phyloP scores from a whole-genome alignment of 2,888 invertebrate species.

The Agrotis clavis region DNA sequence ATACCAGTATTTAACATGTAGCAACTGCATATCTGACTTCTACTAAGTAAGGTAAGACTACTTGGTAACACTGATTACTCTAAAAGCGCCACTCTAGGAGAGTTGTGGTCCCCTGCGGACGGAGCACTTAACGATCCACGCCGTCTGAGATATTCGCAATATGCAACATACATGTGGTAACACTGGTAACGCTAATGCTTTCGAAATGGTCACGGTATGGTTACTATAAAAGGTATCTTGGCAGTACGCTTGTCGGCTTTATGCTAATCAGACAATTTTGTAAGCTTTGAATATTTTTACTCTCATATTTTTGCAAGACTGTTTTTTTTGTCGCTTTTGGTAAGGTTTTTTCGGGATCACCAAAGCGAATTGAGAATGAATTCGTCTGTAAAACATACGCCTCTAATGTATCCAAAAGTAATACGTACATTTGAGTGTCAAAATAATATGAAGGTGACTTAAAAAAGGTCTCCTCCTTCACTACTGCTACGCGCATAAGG shows the following conservation, averaged over 20 bases:
- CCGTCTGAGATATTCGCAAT: conserved; percentile 21
- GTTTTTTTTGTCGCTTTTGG: not conserved
- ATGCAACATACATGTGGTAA: conserved; percentile 26
- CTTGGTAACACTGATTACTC: conserved; percentile 1
- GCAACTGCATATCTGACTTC: not conserved
- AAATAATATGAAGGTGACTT: too few species aligned
- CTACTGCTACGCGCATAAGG: too few species aligned
- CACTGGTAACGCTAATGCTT: conserved; percentile 29
- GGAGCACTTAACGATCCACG: conserved; percentile 23
- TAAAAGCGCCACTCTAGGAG: conserved; percentile 8
- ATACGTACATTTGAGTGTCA: too few species aligned
- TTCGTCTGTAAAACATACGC: too few species aligned
- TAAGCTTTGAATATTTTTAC: conserved; percentile 10
- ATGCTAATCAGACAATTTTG: conserved; percentile 37
- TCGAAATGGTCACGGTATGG: conserved; percentile 35
- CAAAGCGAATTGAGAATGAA: too few species aligned
- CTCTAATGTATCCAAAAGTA: too few species aligned
- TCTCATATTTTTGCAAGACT: not conserved
- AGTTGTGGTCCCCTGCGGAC: conserved; percentile 20
- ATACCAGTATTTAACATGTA: not conserved
- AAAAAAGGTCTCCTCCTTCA: too few species aligned
- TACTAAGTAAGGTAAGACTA: too few species aligned
- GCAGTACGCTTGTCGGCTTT: conserved; percentile 4
- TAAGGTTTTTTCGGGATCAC: too few species aligned
- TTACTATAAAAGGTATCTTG: conserved; percentile 20